These are phyloP conservation scores for Alligator sinensis DNA, from an alignment of 2,113 vertebrate species.

Conservation along the genomic window DNA sequence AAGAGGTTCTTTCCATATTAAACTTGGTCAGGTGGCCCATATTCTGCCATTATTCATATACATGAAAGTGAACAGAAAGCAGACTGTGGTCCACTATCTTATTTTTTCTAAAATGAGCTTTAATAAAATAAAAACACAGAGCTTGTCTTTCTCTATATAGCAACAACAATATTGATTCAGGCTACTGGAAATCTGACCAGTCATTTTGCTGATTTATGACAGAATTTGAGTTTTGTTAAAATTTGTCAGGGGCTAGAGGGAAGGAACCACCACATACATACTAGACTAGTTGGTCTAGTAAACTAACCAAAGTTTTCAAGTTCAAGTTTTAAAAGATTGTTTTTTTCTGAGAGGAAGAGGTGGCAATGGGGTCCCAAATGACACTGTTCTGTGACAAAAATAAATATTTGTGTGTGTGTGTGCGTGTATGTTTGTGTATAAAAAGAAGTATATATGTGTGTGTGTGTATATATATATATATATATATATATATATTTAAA, in stretches of 20 bases:
- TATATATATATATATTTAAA: neutral
- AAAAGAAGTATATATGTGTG: no score
- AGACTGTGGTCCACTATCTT: constrained; percentile 19
- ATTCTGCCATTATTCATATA: constrained; percentile 42
- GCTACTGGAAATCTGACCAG: constrained; percentile 60
- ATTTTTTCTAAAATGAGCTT: constrained; percentile 39
- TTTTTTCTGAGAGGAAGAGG: constrained; percentile 36
- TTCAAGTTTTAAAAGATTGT: neutral
- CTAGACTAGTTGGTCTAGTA: constrained; percentile 14
- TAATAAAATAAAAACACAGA: constrained; percentile 13
- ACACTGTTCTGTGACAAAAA: neutral
- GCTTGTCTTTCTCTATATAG: constrained; percentile 28
- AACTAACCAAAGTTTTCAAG: constrained; percentile 41
- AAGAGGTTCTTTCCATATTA: constrained; percentile 16
- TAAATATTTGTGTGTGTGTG: neutral
- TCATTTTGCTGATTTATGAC: constrained; percentile 15
- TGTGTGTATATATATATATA: no score
- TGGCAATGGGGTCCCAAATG: constrained; percentile 47
- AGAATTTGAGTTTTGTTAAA: constrained; percentile 34
- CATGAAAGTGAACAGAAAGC: constrained; percentile 24
- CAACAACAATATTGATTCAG: constrained; percentile 45
- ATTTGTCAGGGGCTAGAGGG: constrained; percentile 1
- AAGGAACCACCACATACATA: constrained; percentile 24
- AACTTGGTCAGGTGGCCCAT: constrained; percentile 11
- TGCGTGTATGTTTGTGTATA: no score